Percentiles rank a stretch among this genome's conserved stretches.
phyloP scores from a whole-genome alignment of 2,113 vertebrate genomes.

The Proterorhinus semilunaris region DNA sequence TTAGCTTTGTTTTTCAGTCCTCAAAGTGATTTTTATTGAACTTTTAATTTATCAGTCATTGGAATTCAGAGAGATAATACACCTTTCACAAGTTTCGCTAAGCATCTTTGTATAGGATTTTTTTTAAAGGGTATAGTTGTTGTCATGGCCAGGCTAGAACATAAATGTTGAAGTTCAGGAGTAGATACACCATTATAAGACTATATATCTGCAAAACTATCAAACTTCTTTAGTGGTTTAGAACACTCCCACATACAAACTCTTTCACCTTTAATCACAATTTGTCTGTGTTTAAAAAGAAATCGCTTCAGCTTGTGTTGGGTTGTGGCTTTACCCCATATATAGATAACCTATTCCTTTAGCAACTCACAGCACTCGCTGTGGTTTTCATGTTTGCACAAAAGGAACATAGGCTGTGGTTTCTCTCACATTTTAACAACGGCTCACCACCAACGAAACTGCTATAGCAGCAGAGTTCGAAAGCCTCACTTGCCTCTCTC shows the following conservation, averaged over 20 bases:
- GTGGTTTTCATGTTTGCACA: constrained; percentile 60
- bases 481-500: constrained; percentile 33
- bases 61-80: no score
- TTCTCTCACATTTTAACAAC: constrained; percentile 58
- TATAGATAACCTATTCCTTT: constrained; percentile 36
- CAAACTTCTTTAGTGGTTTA: no score
- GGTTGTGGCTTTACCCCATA: constrained; percentile 40
- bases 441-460: constrained; percentile 55
- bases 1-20: no score
- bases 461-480: constrained; percentile 46
- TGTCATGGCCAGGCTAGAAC: no score
- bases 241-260: not conserved
- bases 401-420: constrained; percentile 48
- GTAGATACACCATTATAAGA: no score
- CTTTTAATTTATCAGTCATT: no score
- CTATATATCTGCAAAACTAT: no score
- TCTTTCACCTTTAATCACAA: not conserved
- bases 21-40: no score
- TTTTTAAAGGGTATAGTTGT: no score
- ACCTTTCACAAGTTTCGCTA: no score
- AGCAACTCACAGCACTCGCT: constrained; percentile 32
- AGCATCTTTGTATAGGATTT: no score
- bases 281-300: constrained; percentile 5
- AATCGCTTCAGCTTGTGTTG: constrained; percentile 30
- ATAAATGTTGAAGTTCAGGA: no score